Evolutionary conservation across 2,113 vertebrate genomes (phyloP).

Genomic region (Edolisoma coerulescens): DNA sequence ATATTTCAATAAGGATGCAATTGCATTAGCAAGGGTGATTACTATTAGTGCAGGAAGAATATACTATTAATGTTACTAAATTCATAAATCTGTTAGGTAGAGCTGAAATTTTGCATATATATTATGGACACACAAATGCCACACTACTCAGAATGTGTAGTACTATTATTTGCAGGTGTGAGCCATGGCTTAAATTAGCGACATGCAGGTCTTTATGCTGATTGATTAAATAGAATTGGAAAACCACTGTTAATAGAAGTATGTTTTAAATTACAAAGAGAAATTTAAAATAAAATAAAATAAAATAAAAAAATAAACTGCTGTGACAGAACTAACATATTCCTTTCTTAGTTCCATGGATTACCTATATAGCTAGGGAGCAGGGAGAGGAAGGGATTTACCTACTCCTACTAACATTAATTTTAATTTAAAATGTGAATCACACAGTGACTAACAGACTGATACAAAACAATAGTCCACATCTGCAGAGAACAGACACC

Average conservation of each 20-base stretch:
- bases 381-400: neutral
- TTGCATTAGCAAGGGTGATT: neutral
- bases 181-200: neutral
- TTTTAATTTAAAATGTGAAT: neutral
- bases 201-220: neutral
- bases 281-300: neutral
- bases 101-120: neutral
- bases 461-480: neutral
- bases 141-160: neutral
- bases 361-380: neutral
- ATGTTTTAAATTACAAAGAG: neutral
- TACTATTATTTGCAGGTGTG: neutral
- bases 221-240: neutral
- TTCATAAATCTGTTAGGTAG: neutral
- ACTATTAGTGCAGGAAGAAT: neutral
- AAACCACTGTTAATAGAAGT: neutral
- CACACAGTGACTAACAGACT: neutral
- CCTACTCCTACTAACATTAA: accelerated
- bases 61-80: neutral
- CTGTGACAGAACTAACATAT: neutral
- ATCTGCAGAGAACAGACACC: neutral
- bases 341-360: neutral
- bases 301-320: neutral
- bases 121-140: neutral
- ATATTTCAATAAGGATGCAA: neutral